Evolutionary conservation across 2,797 vertebrate species (phyloP), one percentile per base, ranked within the genome.

Genomic region (Brachymystax lenok): DNA sequence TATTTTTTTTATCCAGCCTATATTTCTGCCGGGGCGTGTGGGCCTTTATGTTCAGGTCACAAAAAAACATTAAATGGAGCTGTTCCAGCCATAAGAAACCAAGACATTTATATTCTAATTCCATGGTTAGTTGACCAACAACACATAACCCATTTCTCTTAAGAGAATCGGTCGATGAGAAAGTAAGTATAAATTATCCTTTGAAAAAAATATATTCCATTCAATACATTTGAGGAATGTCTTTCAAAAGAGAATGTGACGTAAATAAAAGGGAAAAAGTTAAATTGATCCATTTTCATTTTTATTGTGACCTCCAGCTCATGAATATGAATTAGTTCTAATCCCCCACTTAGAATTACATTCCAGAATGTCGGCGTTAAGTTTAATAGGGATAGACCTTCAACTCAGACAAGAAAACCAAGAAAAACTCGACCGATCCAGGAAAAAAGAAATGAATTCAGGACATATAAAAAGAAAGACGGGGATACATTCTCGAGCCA

Each of bases 341-440:
- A 93, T 94, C 92, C 93, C 59, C 94, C 92, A 94, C 91, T 93
- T 95, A 94, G 93, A 95, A 95, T 94, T 92, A 92, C 90, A 93
- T 93, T 92, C 92, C 90, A 92, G 91, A 91, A 89, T 90, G 90
- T 93, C 91, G 88, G 91, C 89, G 92, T 89, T 92, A 94, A 95
- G 94, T 96, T 95, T 92, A 92, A 90, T 89, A 77, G 87, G 90
- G 82, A 89, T 73, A 90, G 91, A 89, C 90, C 90, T 88, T 91
- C 86, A 87, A 91, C 84, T 87, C 90, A 88, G 71, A 74, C 87
- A 84, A 84, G 80, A 86, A 82, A 86, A 78, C 74, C 67, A 80
- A 83, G 81, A 76, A 88, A 80, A 83, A 79, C 79, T 77, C 51
- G 83, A 83, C 82, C 74, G 88, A 86, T 78, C 78, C 75, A 79